Evolutionary conservation across 2,888 invertebrate genomes (phyloP), one percentile per base, ranked within the genome.

Genomic region (Nipponacmea schrenckii): DNA sequence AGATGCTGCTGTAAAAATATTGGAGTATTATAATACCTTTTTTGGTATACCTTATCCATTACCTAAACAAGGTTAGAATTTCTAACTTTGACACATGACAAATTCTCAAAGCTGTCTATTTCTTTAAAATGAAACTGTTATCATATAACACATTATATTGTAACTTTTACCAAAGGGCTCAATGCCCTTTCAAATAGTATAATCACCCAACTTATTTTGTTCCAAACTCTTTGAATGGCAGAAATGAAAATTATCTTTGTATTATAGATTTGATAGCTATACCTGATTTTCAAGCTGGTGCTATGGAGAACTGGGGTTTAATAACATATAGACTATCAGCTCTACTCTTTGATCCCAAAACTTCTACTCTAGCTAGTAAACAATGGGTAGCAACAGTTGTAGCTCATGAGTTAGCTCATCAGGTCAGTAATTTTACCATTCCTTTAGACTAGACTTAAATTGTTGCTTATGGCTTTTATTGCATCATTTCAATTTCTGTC

Each of bases 31-130:
- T 85, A 94, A 96, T 68, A 90, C 92, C 15, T 95, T 96, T 85
- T 98, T 96, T 88, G 91, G 92, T 78, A 92, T 95, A 69, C 90
- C 92, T n/a, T 98, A 96, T 89, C 96, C 97, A 0, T 90, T 98
- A 65, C 96, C 96, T 8, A 98, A 98, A 90, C 90, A 96, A 87
- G 96, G 96, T 95, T 73, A 68, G 74, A 62, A 69, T 8, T n/a
- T 8, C 62, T 15, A 24, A 14, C 12, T 48, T 50, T 67, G 12
- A 14, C 12, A 26, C n/a, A n/a, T n/a, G n/a, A n/a, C n/a, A n/a
- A n/a, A n/a, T n/a, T n/a, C n/a, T n/a, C n/a, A n/a, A n/a, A n/a
- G n/a, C n/a, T n/a, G n/a, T n/a, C n/a, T n/a, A n/a, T n/a, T n/a
- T n/a, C n/a, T n/a, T n/a, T n/a, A n/a, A n/a, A n/a, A n/a, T n/a